Base-by-base conservation (phyloP, 2,797 vertebrate species). In the Oreochromis grahami region DNA sequence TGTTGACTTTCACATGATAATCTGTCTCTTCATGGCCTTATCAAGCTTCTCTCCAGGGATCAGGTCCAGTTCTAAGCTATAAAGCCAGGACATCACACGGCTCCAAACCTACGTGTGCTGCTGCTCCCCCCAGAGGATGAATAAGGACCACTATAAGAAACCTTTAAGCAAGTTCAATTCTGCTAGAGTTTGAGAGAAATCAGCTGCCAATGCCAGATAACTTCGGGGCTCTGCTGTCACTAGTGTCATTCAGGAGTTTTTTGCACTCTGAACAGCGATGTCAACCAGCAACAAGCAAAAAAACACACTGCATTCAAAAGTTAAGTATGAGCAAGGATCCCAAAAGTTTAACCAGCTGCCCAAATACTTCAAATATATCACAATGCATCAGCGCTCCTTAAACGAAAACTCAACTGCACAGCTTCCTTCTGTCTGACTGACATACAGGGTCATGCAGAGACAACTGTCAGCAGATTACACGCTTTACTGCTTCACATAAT, bases 71-170 rank as follows among this genome's bases (percentile, higher is more conserved):
- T 83, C 63, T 77, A 85, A 87, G 82, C 78, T 77, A 74, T 78
- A 3, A 78, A 83, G 84, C 77, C 82, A 84, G 63, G 52, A 81
- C 65, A 78, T 80, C 41, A 78, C 79, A 87, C 3, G 70, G 68
- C 48, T 58, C 68, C n/a, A 81, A 72, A 86, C 85, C n/a, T 70
- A 68, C 41, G 24, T 81, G 81, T 77, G 10, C 76, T 81, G 74
- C 84, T 78, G 24, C 84, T 91, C 84, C 78, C 85, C 51, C 83
- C 87, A 68, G 81, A 91, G 86, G 86, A 80, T 21, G 65, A 82
- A 84, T 76, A 43, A 41, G 70, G 70, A 76, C 19, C 38, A 70
- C 70, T 82, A 78, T 12, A 87, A 93, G 80, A 7, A 76, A 41
- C 24, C 12, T 87, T 84, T 83, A 32, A 80, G 45, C 48, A 81